phyloP scores from a whole-genome alignment of 2,888 invertebrate genomes.

The Macrophya alboannulata region DNA sequence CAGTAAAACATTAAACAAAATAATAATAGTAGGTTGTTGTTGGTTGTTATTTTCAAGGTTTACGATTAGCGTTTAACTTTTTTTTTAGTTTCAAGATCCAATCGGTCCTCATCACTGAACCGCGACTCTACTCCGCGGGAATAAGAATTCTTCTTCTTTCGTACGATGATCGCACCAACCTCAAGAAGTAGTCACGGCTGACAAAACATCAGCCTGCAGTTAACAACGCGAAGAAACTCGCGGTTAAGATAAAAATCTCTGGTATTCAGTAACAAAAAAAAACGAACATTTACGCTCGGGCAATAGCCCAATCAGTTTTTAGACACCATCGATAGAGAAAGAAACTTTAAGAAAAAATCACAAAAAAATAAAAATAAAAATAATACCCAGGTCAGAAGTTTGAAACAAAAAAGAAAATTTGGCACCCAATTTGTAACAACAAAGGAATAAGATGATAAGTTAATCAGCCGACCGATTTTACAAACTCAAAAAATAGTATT shows the following conservation, averaged over 20 bases:
- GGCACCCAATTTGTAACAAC: neutral
- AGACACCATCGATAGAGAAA: neutral
- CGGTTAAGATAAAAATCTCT: slow-evolving; percentile 35
- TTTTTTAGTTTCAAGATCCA: slow-evolving; percentile 33
- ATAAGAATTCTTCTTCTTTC: slow-evolving; percentile 7
- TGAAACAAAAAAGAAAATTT: neutral
- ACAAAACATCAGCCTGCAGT: slow-evolving; percentile 29
- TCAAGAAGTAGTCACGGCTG: slow-evolving; percentile 41
- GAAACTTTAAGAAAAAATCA: neutral
- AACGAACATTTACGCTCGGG: slow-evolving; percentile 2
- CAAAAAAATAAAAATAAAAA: neutral
- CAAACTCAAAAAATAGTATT: no score
- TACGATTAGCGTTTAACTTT: slow-evolving; percentile 29
- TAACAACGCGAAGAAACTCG: slow-evolving; percentile 31
- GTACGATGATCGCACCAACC: neutral
- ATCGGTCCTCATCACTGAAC: slow-evolving; percentile 42
- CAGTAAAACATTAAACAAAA: neutral
- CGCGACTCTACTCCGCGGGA: slow-evolving; percentile 1
- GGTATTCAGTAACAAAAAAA: slow-evolving; percentile 48
- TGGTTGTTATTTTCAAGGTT: slow-evolving; percentile 33
- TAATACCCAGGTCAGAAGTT: neutral
- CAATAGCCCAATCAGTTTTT: slow-evolving; percentile 2
- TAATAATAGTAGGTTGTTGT: neutral
- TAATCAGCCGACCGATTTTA: no score
- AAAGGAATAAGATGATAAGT: no score